These are phyloP conservation scores for Anseranas semipalmata DNA, from an alignment of 2,113 vertebrate genomes.

Conservation along the genomic window DNA sequence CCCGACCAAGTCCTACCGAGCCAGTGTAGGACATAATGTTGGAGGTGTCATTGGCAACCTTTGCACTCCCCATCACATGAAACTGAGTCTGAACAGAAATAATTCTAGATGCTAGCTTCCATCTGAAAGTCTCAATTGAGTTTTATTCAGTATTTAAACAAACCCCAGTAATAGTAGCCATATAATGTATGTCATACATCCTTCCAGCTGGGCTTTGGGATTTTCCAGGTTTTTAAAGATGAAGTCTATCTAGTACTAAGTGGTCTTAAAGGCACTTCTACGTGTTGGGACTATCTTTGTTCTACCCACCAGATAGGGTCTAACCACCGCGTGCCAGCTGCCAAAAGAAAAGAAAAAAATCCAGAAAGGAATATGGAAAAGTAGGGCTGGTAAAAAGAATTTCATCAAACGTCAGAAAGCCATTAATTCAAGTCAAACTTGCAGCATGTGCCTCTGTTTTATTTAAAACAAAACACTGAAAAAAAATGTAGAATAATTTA, in stretches of 20 bases:
- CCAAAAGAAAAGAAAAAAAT: not conserved
- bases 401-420: not conserved
- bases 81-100: not conserved
- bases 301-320: not conserved
- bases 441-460: not conserved
- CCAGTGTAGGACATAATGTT: not conserved
- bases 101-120: not conserved
- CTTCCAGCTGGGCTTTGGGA: not conserved
- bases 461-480: not conserved
- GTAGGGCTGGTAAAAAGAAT: not conserved
- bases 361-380: not conserved
- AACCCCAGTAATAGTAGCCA: not conserved
- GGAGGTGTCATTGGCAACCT: not conserved
- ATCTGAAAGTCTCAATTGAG: not conserved
- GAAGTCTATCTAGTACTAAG: not conserved
- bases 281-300: not conserved
- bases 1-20: not conserved
- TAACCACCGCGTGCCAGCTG: not conserved
- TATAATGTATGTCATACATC: accelerated
- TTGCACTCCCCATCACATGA: not conserved
- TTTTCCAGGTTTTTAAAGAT: not conserved
- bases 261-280: not conserved
- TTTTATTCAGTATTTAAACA: not conserved
- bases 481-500: not conserved
- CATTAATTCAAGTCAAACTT: conserved; percentile 8